These are phyloP conservation scores for Polymixis flavicincta DNA, from an alignment of 2,888 invertebrate species.

Conservation along the genomic window DNA sequence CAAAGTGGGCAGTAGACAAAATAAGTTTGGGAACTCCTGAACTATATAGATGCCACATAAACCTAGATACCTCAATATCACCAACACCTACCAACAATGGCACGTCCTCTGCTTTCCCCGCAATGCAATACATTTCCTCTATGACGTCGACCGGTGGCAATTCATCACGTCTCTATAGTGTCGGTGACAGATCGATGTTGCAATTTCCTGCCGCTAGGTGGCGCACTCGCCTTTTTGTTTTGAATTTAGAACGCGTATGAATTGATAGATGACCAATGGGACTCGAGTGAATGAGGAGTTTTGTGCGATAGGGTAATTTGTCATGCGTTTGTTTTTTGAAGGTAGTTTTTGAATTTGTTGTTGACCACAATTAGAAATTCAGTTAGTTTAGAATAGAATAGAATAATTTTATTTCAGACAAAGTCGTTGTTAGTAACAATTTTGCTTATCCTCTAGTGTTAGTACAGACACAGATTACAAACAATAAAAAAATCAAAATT, in stretches of 20 bases:
- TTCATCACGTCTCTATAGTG: constrained; percentile 55
- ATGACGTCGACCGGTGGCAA: constrained; percentile 48
- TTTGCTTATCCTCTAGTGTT: no score
- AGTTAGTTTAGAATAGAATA: no score
- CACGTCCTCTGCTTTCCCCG: constrained; percentile 6
- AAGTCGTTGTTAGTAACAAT: no score
- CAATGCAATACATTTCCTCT: constrained; percentile 46
- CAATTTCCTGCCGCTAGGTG: constrained; percentile 66
- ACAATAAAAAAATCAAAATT: no score
- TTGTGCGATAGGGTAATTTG: constrained; percentile 37
- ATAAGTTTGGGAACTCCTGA: no score
- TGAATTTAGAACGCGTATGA: constrained; percentile 55
- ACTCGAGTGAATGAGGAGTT: constrained; percentile 15
- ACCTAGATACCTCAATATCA: neutral
- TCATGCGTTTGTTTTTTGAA: neutral
- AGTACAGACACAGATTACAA: no score
- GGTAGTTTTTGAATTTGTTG: neutral
- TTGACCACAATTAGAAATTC: neutral
- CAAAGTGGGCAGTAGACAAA: no score
- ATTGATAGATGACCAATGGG: constrained; percentile 54
- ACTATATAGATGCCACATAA: neutral
- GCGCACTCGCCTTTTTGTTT: constrained; percentile 58
- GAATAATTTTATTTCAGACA: no score
- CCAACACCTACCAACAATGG: constrained; percentile 11
- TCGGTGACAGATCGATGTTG: constrained; percentile 65